These are phyloP conservation scores for Melinopterus prodromus DNA, from an alignment of 2,888 invertebrate genomes.

Conservation along the genomic window DNA sequence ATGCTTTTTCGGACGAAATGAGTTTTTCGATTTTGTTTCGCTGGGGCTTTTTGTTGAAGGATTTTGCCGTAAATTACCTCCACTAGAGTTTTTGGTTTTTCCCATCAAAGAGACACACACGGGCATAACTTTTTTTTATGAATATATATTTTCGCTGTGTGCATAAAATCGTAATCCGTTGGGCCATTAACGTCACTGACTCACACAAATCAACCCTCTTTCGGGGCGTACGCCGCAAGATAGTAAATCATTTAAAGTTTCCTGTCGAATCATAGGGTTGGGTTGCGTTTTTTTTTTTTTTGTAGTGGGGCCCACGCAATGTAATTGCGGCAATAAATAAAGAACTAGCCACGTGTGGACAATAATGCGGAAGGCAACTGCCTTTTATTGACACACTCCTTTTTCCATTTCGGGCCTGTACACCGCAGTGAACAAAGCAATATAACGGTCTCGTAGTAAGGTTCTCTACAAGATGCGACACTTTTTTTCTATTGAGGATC, in stretches of 20 bases:
- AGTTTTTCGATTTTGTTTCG: not conserved
- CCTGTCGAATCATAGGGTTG: not conserved
- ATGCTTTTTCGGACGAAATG: not conserved
- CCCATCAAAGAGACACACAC: not conserved
- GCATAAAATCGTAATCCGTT: not conserved
- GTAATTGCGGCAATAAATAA: not conserved
- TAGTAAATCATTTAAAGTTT: conserved; percentile 4
- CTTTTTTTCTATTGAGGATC: not conserved
- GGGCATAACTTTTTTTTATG: not conserved
- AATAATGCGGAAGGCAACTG: not conserved
- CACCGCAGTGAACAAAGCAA: not conserved
- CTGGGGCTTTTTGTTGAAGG: no score
- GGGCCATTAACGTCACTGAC: conserved; percentile 4
- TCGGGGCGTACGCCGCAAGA: not conserved
- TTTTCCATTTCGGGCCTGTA: not conserved
- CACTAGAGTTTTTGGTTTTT: not conserved
- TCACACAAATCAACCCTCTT: not conserved
- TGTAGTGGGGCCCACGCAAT: not conserved
- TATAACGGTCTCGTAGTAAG: not conserved
- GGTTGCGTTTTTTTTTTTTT: not conserved
- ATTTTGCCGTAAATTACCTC: no score
- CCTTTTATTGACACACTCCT: not conserved
- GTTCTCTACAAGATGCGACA: not conserved
- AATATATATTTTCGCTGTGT: not conserved
- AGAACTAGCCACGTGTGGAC: not conserved